Conservation (phyloP, 2,113 vertebrate species). For the Pteruthius melanotis region DNA sequence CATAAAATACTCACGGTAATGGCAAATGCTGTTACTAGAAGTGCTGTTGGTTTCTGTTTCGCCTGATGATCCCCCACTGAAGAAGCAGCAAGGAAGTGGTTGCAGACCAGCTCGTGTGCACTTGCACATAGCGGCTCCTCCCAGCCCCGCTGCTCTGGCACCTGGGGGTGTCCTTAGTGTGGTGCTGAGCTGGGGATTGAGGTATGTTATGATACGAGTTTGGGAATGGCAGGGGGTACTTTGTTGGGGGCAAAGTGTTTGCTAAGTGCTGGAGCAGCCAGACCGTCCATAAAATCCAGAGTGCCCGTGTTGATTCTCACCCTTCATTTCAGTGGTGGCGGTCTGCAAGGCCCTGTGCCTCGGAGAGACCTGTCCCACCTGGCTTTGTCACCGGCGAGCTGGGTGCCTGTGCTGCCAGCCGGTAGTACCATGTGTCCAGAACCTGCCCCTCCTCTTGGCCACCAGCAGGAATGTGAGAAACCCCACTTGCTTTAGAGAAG, state of each 20-base stretch:
- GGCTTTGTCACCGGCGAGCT: neutral
- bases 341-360: fast-evolving
- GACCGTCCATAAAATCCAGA: neutral
- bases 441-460: neutral
- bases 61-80: fast-evolving
- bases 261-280: neutral
- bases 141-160: fast-evolving
- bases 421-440: fast-evolving
- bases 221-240: neutral
- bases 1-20: neutral
- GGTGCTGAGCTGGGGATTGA: neutral
- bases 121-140: neutral
- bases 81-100: neutral
- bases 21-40: neutral
- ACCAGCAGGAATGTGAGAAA: neutral
- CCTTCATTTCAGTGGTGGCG: neutral
- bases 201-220: fast-evolving
- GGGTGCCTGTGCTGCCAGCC: fast-evolving
- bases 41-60: neutral
- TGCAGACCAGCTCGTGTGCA: fast-evolving
- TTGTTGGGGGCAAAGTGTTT: neutral
- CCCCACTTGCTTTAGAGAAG: neutral
- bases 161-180: fast-evolving
- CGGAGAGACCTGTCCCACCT: neutral
- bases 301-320: fast-evolving